Evolutionary conservation across 2,113 vertebrate species (phyloP), one percentile per base, ranked within the genome.

Genomic region (Laticauda laticaudata): DNA sequence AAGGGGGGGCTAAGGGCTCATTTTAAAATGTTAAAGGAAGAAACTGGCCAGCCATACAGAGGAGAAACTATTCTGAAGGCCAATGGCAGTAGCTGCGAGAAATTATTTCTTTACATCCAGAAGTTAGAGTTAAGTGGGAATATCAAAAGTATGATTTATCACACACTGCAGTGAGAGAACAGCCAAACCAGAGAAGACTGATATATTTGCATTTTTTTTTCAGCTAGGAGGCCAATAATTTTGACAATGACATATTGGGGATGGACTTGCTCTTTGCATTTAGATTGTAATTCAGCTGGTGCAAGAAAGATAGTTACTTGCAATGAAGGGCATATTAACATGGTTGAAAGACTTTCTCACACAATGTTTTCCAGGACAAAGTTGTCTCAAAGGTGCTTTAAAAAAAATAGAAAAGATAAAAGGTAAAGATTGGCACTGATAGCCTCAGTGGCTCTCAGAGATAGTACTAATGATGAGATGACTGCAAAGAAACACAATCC

Each of bases 131-230:
- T 93, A 75, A 57, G 87, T 94, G 92, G 86, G 69, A 81, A 23
- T 75, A 48, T 53, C n/a, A 64, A 43, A n/a, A 90, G 61, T 51
- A 6, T 91, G 93, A 88, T 90, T 93, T 59, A 87, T 26, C 57
- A 51, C 6, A 69, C 10, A 23, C 39, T 54, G 1, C n/a, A 54
- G 75, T 29, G 55, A 81, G 51, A 81, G 93, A 64, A 0, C 48
- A 34, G 92, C 3, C 11, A 55, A 89, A 54, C 26, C 7, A 0
- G 15, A 45, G 91, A 45, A 43, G 81, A 85, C 90, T 21, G 21
- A 90, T 54, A 81, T 20, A 91, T 94, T 94, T 90, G 81, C n/a
- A 43, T 88, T 54, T 92, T 91, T 92, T 81, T 92, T 81, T 75
- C 81, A 69, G n/a, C 3, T 3, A 55, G 81, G 2, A 14, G n/a